Percentiles rank a stretch among this genome's conserved stretches.
These are phyloP conservation scores for Norana najaformis DNA, from an alignment of 2,888 invertebrate genomes.

Conservation along the genomic window DNA sequence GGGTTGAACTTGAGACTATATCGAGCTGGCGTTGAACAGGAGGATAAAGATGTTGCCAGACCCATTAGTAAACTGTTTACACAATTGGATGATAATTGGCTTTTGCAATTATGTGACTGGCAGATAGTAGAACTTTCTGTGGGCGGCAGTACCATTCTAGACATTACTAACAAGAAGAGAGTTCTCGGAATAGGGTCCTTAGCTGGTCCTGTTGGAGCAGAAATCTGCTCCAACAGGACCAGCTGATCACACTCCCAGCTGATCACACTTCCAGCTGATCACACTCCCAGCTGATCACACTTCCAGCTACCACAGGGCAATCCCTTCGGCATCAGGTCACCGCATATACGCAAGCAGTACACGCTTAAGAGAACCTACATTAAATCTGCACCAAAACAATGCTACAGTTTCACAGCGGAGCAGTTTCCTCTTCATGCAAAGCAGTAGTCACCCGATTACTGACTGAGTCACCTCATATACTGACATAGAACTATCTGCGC, in stretches of 20 bases:
- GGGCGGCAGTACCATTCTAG: not conserved
- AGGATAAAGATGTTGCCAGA: not conserved
- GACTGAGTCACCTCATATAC: not conserved
- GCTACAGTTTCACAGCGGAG: not conserved
- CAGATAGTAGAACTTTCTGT: not conserved
- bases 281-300: no score
- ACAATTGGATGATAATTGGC: not conserved
- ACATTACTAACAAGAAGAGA: not conserved
- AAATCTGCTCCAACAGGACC: not conserved
- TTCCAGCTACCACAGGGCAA: no score
- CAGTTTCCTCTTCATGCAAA: not conserved
- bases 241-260: not conserved
- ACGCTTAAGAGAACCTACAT: not conserved
- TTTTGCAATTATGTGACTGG: not conserved
- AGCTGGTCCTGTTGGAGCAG: not conserved
- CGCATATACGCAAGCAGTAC: no score
- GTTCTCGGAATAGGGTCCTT: not conserved
- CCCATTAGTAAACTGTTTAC: not conserved
- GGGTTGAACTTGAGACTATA: not conserved
- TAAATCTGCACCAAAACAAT: not conserved
- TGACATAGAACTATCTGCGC: not conserved
- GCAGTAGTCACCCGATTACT: not conserved
- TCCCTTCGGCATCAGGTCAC: no score
- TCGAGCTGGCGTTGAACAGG: no score
- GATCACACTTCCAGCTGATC: not conserved